phyloP scores from a whole-genome alignment of 2,113 vertebrate species.

The Terrapene triunguis region DNA sequence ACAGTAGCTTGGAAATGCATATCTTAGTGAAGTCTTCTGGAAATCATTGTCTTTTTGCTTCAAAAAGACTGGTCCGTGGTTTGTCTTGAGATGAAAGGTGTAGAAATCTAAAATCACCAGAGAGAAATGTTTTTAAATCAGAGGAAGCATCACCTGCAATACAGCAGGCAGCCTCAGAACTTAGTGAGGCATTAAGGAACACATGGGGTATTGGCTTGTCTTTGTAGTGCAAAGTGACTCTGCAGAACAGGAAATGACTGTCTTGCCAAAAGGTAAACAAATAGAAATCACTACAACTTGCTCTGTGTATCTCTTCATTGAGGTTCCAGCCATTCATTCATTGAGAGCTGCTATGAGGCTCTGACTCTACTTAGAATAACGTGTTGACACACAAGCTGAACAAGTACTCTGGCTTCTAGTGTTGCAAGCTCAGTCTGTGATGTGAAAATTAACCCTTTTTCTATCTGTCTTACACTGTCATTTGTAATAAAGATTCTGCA shows the following conservation, averaged over 20 bases:
- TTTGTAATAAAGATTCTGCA: slow-evolving; percentile 21
- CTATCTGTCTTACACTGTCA: not conserved
- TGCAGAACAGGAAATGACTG: not conserved
- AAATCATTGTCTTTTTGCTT: not conserved
- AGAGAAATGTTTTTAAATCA: not conserved
- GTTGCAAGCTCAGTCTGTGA: not conserved
- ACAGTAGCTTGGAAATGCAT: not conserved
- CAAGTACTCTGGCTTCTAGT: not conserved
- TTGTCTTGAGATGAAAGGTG: no score
- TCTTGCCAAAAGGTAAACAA: not conserved
- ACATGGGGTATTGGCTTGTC: not conserved
- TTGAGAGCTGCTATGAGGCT: not conserved
- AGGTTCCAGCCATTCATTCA: not conserved
- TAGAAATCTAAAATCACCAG: no score
- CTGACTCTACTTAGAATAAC: not conserved
- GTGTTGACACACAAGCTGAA: not conserved
- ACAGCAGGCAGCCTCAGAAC: not conserved
- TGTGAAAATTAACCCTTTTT: not conserved
- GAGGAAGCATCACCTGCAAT: not conserved
- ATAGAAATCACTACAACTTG: not conserved
- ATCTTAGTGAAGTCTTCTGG: not conserved
- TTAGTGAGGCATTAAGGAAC: not conserved
- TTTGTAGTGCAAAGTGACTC: not conserved
- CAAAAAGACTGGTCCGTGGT: no score
- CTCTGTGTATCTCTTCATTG: not conserved